Evolutionary conservation across 2,888 invertebrate species (phyloP), one percentile per base, ranked within the genome.

Genomic region (Podotricha telesiphe): DNA sequence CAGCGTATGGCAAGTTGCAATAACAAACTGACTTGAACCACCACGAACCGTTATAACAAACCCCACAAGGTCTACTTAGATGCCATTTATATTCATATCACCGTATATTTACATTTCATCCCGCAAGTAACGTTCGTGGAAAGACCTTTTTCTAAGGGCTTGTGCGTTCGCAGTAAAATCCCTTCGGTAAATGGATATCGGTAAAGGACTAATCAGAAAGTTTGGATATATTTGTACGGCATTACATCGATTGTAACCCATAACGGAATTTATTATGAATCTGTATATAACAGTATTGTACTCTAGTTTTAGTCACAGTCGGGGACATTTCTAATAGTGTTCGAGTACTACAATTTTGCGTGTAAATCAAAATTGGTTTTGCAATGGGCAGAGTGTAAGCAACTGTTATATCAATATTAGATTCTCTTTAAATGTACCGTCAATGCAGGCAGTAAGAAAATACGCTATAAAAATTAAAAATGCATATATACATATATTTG

Each of bases 51-150:
- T 75, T 76, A 76, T 71, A 74, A 73, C 74, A 80, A 80, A 82
- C 84, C 82, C 85, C 78, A 79, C 78, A 80, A 73, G 69, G 65
- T 70, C 89, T 88, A 86, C 89, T 92, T 92, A 88, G 83, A 86
- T 79, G 78, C 79, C 89, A 91, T 92, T 92, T 92, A 89, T 91
- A 92, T 91, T 91, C 92, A 92, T 91, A 91, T 89, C 88, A 86
- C 86, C 86, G 78, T 82, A 86, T 90, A 91, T 92, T 91, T 91
- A 91, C 91, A 89, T 91, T 88, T 81, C 84, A 86, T 84, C 85
- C 89, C 85, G 80, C 75, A 83, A 84, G 84, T 85, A 86, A 87
- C 67, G 67, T 53, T 61, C 51, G 59, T 40, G 62, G 66, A 70
- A 80, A 83, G 82, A 78, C 77, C 79, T 75, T 77, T 67, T 80